Base-by-base conservation (phyloP, 2,113 vertebrate genomes). In the Coturnix japonica region DNA sequence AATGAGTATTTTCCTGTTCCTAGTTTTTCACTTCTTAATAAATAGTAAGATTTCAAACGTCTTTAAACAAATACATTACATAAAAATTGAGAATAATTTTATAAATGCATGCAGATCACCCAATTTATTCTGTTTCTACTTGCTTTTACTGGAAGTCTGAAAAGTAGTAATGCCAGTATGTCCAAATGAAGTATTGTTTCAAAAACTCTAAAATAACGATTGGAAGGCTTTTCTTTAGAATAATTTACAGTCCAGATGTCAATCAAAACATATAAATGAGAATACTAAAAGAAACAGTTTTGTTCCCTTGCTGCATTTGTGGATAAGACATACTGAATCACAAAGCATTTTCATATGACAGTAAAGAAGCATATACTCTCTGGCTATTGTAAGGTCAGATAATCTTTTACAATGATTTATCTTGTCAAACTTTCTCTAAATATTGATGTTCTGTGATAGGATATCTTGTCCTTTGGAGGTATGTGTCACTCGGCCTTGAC, bases 401-500 rank as follows among this genome's bases (percentile, higher is more conserved):
- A 25, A 43, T 37, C 13, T 49, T 61, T 30, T 56, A 60, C 30
- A 4, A 3, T 25, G 18, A 79, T 54, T 90, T 90, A 18, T 73
- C 26, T 41, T 80, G 49, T 23, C 21, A 61, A 33, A 21, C 6
- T 39, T 46, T 41, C 8, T 17, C 2, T 66, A 46, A 66, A 66
- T 66, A 66, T 11, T 66, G 1, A 1, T 19, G 4, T 65, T 91
- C 87, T 76, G 26, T 41, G 21, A 70, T 31, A 35, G 26, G 9
- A 35, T 64, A 53, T 51, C 5, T 28, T 74, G 21, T 63, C 16
- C 28, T 67, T 44, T 66, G 33, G 28, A 74, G 10, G 8, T 33
- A 25, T 0, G 0, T 56, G 7, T 65, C 23, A 18, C 43, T 61
- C 3, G 1, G 35, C 16, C 19, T 61, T 74, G 33, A 49, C 37